Evolutionary conservation across 2,888 invertebrate species (phyloP).

Genomic region (Pilophorus perplexus): DNA sequence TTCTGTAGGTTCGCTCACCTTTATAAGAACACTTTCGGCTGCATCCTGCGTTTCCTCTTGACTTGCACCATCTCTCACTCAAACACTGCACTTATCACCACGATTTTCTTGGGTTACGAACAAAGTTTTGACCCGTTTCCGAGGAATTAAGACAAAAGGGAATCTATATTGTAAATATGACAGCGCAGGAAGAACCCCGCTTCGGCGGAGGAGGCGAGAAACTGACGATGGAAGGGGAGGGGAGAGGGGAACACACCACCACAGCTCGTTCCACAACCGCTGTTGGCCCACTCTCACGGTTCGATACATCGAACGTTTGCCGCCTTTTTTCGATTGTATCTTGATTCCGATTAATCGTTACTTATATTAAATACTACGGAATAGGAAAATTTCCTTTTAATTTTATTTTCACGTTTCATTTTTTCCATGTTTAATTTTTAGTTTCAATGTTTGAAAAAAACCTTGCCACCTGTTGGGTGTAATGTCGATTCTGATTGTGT

Average conservation of each 20-base stretch:
- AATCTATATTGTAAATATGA: constrained; percentile 24
- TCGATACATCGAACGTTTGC: constrained; percentile 19
- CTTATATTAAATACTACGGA: no score
- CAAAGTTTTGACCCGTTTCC: no score
- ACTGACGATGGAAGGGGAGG: constrained; percentile 1
- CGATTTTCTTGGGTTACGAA: constrained; percentile 1
- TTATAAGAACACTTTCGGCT: constrained; percentile 36
- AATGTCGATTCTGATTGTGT: no score
- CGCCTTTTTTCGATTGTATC: no score
- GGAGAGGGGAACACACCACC: constrained; percentile 23
- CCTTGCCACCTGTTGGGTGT: no score
- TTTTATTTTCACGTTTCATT: no score
- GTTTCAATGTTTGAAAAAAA: no score
- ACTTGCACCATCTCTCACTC: constrained; percentile 12
- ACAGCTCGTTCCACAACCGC: neutral
- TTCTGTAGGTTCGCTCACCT: constrained; percentile 29
- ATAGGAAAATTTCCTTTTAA: no score
- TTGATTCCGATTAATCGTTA: no score
- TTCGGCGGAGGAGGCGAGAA: constrained; percentile 14
- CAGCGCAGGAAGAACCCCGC: constrained; percentile 19
- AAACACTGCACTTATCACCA: constrained; percentile 23
- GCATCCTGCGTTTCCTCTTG: constrained; percentile 17
- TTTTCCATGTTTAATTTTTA: no score
- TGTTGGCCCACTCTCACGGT: neutral
- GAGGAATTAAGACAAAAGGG: constrained; percentile 1